A percentile compares a stretch with the other conserved stretches of the same genome.
Conservation (phyloP, 2,888 invertebrate species). For the Brachynemurus nebulosus region DNA sequence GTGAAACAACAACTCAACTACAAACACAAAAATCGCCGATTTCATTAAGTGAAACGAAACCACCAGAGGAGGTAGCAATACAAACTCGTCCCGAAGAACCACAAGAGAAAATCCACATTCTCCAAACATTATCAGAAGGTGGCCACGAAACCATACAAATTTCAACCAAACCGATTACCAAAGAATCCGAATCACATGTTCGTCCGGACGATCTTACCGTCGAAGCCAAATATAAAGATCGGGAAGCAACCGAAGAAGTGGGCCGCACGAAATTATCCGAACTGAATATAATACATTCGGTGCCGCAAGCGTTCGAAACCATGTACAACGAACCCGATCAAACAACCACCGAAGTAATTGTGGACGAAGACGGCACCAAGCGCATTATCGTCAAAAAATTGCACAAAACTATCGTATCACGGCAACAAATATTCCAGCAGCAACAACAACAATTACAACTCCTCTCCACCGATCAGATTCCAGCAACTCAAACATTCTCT, state of each 20-base stretch:
- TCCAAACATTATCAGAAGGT: constrained; percentile 41
- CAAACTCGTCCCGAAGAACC: constrained; percentile 31
- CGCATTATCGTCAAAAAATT: constrained; percentile 64
- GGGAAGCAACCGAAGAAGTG: constrained; percentile 33
- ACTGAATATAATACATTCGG: constrained; percentile 54
- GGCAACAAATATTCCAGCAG: constrained; percentile 49
- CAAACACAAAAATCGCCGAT: constrained; percentile 23
- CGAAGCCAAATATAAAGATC: constrained; percentile 55
- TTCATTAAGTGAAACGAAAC: constrained; percentile 19
- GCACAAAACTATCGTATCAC: constrained; percentile 49
- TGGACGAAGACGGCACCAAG: constrained; percentile 67
- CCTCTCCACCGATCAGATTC: constrained; percentile 39
- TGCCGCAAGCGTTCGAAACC: constrained; percentile 67
- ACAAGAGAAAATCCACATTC: constrained; percentile 51
- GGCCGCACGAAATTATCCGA: constrained; percentile 44
- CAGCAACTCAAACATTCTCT: constrained; percentile 48
- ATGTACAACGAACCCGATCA: constrained; percentile 70
- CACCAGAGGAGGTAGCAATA: constrained; percentile 26
- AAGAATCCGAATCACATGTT: constrained; percentile 33
- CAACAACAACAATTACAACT: constrained; percentile 46
- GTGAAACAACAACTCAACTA: constrained; percentile 7
- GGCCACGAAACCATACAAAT: constrained; percentile 60
- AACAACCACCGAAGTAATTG: constrained; percentile 67
- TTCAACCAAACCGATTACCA: constrained; percentile 43
- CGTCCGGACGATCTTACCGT: constrained; percentile 47